These are phyloP conservation scores for Hyaena hyaena DNA, from an alignment of 2,113 vertebrate genomes.

Conservation along the genomic window DNA sequence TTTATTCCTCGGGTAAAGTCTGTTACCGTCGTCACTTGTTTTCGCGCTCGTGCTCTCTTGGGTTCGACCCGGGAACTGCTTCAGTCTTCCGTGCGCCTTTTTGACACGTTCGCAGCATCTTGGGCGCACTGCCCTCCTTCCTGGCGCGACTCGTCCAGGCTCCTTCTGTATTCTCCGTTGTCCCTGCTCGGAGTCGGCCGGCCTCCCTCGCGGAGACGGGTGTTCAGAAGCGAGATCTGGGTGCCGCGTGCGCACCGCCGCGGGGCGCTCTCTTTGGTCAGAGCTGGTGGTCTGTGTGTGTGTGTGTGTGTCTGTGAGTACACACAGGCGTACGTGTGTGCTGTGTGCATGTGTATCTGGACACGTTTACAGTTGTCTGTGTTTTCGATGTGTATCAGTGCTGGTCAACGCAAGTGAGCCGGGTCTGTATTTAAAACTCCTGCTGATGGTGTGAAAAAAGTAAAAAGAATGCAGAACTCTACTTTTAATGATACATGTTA, in stretches of 20 bases:
- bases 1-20: fast-evolving
- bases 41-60: fast-evolving
- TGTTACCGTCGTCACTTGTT: fast-evolving
- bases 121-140: not conserved
- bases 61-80: not conserved
- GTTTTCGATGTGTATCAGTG: fast-evolving
- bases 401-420: not conserved
- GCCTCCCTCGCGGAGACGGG: not conserved
- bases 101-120: fast-evolving
- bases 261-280: fast-evolving
- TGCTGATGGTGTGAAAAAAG: not conserved
- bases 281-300: not conserved
- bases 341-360: fast-evolving
- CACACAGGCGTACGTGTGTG: fast-evolving
- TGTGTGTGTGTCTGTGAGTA: fast-evolving
- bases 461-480: fast-evolving
- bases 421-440: fast-evolving
- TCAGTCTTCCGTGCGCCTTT: not conserved
- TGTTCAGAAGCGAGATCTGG: not conserved
- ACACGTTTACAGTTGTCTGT: fast-evolving
- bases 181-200: not conserved
- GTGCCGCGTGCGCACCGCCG: not conserved
- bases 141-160: not conserved
- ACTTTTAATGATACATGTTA: not conserved
- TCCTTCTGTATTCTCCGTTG: not conserved